Evolutionary conservation across 2,797 vertebrate species (phyloP).

Genomic region (Gadopsis marmoratus): DNA sequence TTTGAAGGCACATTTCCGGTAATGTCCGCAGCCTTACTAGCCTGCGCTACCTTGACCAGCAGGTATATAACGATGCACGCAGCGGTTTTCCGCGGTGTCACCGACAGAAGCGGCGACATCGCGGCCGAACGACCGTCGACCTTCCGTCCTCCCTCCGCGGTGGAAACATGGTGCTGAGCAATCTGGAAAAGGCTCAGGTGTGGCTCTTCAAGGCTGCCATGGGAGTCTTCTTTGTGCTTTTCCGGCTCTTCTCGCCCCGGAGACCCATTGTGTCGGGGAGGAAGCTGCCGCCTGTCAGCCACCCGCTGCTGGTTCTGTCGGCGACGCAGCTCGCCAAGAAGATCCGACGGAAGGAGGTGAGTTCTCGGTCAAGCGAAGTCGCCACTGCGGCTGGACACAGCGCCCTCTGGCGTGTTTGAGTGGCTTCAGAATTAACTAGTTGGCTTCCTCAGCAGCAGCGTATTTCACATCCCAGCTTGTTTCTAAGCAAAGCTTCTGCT

Average conservation of each 20-base stretch:
- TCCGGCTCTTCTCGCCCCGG: conserved; percentile 60
- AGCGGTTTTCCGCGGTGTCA: neutral
- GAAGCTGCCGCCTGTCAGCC: conserved; percentile 69
- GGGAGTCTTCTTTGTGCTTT: conserved; percentile 49
- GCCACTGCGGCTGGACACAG: neutral
- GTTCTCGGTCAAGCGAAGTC: neutral
- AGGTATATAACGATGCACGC: neutral
- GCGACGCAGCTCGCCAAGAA: conserved; percentile 81
- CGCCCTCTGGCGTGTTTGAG: neutral
- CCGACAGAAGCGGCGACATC: neutral
- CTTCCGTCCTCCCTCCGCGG: neutral
- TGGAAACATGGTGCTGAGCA: conserved; percentile 69
- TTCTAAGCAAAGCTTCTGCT: neutral
- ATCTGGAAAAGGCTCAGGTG: conserved; percentile 49
- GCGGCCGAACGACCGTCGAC: neutral
- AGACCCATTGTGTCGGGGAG: conserved; percentile 7
- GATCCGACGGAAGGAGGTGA: conserved; percentile 85
- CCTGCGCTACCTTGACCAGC: neutral
- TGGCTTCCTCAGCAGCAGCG: neutral
- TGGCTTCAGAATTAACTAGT: neutral
- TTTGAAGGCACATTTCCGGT: conserved; percentile 31
- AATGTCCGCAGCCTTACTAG: accelerated
- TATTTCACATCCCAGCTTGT: neutral
- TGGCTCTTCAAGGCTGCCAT: conserved; percentile 52
- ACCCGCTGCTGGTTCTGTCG: conserved; percentile 75